Evolutionary conservation across 2,113 vertebrate species (phyloP).

Genomic region (Anarhynchus alexandrinus): DNA sequence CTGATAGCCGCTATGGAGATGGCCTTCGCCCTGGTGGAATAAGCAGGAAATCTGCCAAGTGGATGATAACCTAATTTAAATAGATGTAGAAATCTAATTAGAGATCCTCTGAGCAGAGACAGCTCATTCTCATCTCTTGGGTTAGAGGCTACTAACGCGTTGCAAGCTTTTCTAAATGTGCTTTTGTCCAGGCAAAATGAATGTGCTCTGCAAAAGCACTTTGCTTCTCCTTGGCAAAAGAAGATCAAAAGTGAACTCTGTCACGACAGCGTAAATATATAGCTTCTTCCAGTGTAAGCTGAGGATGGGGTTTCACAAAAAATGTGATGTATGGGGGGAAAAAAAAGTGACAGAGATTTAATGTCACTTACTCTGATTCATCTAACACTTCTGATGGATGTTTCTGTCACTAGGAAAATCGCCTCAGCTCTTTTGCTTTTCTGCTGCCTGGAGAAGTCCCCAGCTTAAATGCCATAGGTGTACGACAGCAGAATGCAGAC

Average conservation of each 20-base stretch:
- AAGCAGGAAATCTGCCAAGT: conserved; percentile 48
- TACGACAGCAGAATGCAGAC: background rate
- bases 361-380: background rate
- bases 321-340: background rate
- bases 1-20: background rate
- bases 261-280: background rate
- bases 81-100: conserved; percentile 59
- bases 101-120: conserved; percentile 43
- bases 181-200: background rate
- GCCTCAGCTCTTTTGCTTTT: background rate
- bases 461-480: background rate
- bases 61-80: conserved; percentile 54
- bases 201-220: background rate
- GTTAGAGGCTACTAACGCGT: background rate
- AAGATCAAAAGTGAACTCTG: background rate
- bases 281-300: background rate
- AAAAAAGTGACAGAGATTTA: background rate
- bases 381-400: background rate
- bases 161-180: background rate
- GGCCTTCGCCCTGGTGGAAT: background rate
- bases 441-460: background rate
- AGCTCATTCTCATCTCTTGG: conserved; percentile 1
- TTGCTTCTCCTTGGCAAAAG: background rate
- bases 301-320: background rate
- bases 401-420: background rate